Evolutionary conservation across 2,888 invertebrate species (phyloP).

Genomic region (Parnassius mnemosyne): DNA sequence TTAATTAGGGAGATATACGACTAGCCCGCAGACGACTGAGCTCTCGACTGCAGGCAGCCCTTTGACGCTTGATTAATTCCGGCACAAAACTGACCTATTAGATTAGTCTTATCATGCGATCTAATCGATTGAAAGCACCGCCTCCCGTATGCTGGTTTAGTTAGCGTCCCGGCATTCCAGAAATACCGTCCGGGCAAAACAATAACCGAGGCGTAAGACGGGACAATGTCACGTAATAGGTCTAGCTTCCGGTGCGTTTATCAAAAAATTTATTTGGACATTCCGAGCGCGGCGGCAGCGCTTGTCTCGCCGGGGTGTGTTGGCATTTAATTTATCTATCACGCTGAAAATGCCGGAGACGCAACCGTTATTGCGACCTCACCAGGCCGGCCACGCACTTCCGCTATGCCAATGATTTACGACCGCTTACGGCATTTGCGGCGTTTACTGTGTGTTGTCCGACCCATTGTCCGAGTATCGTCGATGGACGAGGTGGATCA

Average conservation of each 20-base stretch:
- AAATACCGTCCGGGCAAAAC: conserved; percentile 70
- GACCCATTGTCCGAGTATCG: conserved; percentile 67
- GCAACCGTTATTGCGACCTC: conserved; percentile 68
- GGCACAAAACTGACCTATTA: conserved; percentile 77
- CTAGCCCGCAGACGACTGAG: conserved; percentile 58
- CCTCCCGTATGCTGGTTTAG: conserved; percentile 66
- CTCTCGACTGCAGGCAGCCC: conserved; percentile 69
- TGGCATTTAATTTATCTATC: conserved; percentile 79
- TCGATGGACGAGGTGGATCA: conserved; percentile 65
- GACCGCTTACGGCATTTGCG: conserved; percentile 67
- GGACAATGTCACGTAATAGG: conserved; percentile 75
- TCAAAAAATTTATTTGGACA: conserved; percentile 78
- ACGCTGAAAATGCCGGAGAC: conserved; percentile 69
- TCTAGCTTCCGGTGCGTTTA: conserved; percentile 75
- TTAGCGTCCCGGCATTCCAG: conserved; percentile 64
- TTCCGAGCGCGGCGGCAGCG: conserved; percentile 67
- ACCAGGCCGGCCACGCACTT: conserved; percentile 64
- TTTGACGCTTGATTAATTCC: conserved; percentile 79
- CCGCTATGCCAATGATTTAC: conserved; percentile 79
- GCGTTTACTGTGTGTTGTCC: conserved; percentile 66
- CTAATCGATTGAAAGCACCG: conserved; percentile 75
- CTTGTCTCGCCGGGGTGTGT: conserved; percentile 65
- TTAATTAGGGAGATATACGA: conserved; percentile 78
- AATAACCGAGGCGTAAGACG: conserved; percentile 66
- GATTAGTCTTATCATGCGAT: conserved; percentile 63